Base-by-base conservation (phyloP, 2,797 vertebrate species). In the Perodicticus potto region DNA sequence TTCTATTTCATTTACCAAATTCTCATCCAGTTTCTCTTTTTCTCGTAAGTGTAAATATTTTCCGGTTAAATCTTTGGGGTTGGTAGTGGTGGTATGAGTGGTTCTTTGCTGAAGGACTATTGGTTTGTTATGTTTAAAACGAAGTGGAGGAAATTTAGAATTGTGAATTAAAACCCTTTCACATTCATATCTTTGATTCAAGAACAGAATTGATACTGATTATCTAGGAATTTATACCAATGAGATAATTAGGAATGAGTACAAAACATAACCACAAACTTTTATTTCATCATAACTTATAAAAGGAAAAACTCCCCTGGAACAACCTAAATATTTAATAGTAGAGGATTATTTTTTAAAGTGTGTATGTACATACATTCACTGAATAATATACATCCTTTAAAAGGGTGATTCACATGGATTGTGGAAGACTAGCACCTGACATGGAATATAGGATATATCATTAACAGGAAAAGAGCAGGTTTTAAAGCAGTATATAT, bases 1-100 rank as follows among this genome's bases (percentile, higher is more conserved):
- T 97, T 96, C 80, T 94, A 49, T 86, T 74, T 88, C 49, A 95
- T 93, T 94, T 78, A 96, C 72, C 76, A 93, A 72, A 94, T 96
- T 80, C 78, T 94, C 72, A 87, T 45, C 45, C 10, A 49, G 16
- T 81, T 96, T 89, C 55, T 92, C 45, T 83, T 43, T 85, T 81
- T 76, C 74, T 95, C 74, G 11, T 45, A 59, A 78, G 61, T 69
- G 61, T 86, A 91, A 92, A 93, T 85, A 89, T 91, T 91, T 93
- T 92, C 45, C 72, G 85, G 32, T 80, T 91, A 92, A 90, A 72
- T 93, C 45, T 86, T 67, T 86, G 57, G 55, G 25, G 23, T 89
- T 96, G 81, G 91, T 22, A 86, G n/a, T 92, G 55, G 40, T 59
- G 4, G 37, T 76, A 14, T 95, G 83, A 53, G 76, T 86, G 61